Evolutionary conservation across 2,113 vertebrate genomes (phyloP).

Genomic region (Nesogale talazaci): DNA sequence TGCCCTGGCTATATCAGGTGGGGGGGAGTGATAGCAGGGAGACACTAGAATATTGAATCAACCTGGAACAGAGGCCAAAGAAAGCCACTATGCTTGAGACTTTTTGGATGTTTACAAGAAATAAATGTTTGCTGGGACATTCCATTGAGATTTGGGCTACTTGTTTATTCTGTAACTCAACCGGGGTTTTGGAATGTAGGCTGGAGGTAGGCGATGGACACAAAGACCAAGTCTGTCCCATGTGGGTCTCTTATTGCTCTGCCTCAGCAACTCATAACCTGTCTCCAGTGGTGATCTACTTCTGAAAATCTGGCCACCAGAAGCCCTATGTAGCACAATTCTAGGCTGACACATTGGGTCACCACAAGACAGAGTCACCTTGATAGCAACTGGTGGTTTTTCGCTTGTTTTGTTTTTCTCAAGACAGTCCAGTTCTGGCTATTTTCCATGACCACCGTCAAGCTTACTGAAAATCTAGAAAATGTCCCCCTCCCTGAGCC

Average conservation of each 20-base stretch:
- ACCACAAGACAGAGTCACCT: background rate
- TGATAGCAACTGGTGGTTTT: background rate
- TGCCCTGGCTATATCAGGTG: background rate
- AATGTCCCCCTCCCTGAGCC: background rate
- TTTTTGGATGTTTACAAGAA: background rate
- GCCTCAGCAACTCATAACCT: no score
- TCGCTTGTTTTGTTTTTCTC: background rate
- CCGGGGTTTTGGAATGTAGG: no score
- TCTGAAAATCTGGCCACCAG: background rate
- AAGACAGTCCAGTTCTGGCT: background rate
- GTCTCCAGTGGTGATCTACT: background rate
- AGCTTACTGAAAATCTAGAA: no score
- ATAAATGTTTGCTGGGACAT: fast-evolving
- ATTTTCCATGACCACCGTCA: background rate
- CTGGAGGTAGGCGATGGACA: no score
- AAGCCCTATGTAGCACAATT: background rate
- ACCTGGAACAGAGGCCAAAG: background rate
- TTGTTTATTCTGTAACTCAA: no score
- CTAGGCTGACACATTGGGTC: background rate
- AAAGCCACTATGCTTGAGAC: background rate
- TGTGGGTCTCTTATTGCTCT: no score
- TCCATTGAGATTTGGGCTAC: background rate
- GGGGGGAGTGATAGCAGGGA: background rate
- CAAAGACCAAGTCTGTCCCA: no score
- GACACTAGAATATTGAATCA: background rate